Conservation (phyloP, 2,113 vertebrate species). For the Peromyscus maniculatus region DNA sequence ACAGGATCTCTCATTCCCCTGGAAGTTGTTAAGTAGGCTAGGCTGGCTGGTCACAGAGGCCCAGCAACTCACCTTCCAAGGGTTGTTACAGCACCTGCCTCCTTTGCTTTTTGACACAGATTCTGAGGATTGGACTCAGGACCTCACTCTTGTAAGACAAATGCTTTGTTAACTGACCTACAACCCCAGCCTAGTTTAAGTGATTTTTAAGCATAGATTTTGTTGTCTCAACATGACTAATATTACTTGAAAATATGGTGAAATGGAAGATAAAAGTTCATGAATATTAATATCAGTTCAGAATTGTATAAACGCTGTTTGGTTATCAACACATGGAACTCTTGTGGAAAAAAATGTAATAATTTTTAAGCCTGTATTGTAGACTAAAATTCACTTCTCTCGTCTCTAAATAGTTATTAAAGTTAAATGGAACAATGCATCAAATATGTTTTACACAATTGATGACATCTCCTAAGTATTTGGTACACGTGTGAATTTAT, state of each 20-base stretch:
- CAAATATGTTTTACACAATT: not conserved
- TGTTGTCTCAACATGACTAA: not conserved
- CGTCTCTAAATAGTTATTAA: conserved; percentile 19
- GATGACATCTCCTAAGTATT: not conserved
- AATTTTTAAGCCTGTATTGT: conserved; percentile 9
- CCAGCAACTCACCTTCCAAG: not conserved
- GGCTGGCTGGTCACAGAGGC: not conserved
- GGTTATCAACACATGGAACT: not conserved
- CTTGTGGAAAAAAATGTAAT: not conserved
- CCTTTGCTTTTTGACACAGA: not conserved
- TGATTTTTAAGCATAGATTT: not conserved
- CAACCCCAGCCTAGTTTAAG: not conserved
- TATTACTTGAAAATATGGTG: not conserved
- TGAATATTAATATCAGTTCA: conserved; percentile 2
- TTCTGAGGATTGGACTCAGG: not conserved
- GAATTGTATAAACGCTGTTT: conserved; percentile 51
- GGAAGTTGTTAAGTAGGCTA: not conserved
- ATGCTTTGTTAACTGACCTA: not conserved
- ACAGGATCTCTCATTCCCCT: not conserved
- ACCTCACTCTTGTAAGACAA: not conserved
- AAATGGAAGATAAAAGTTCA: not conserved
- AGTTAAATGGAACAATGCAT: not conserved
- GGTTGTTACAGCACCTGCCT: not conserved
- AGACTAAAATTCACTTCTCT: not conserved
- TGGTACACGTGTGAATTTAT: not conserved